Evolutionary conservation across 2,113 vertebrate species (phyloP), one percentile per base, ranked within the genome.

Genomic region (Xiphorhynchus elegans): DNA sequence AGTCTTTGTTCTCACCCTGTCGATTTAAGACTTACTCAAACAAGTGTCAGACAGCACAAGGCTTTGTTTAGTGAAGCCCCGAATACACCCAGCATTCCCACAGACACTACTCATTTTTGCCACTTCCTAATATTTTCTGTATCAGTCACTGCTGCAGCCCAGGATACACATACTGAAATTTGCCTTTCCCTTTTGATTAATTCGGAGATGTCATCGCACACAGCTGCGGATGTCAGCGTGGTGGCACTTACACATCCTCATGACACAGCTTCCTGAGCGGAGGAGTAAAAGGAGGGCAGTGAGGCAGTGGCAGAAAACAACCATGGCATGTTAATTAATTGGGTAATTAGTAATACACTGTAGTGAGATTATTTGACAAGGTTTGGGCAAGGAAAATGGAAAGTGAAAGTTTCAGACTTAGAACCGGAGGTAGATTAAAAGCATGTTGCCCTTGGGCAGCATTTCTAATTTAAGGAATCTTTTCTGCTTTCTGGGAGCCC

Each of bases 121-220:
- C 1, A 11, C 46, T 72, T 17, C 39, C 77, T 44, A 81, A 89
- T 72, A 68, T 74, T 93, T 96, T 89, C 89, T 39, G 0, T 63
- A 42, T 53, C 90, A 83, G 69, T 91, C 93, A 94, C 42, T 39
- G 70, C 75, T 55, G 47, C 73, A 42, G 49, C 76, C 37, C 84
- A 79, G 95, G 82, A 70, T 10, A 62, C 18, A 33, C 82, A 26
- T 8, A 62, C 4, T 68, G 63, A 39, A 50, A 42, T 73, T 2
- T 73, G 90, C 66, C 92, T 91, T 97, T 94, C 78, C 92, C 76
- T 81, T 78, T n/a, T 94, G 95, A 94, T 94, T 95, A 90, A 94
- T 9, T 24, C 3, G 0, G 58, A 46, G 31, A 20, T 90, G 85
- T 84, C 96, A 33, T 26, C 1, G 0, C 2, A 13, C 50, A 1